Percentiles rank a stretch among this genome's conserved stretches.
Conservation (phyloP, 2,113 vertebrate species). For the Phalacrocorax carbo region DNA sequence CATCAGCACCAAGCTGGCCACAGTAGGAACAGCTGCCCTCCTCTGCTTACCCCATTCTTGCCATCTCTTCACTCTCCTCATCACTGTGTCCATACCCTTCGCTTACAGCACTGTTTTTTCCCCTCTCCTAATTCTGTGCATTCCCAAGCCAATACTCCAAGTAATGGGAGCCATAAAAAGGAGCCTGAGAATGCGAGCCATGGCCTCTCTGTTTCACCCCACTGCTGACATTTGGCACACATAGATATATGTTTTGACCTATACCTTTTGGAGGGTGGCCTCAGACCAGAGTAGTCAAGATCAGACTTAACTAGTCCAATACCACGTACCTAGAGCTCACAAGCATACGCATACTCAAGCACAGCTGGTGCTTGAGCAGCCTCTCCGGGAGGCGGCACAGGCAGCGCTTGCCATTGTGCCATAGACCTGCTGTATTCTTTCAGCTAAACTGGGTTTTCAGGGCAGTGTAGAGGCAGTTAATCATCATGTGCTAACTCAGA, state of each 20-base stretch:
- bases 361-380: background rate
- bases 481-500: background rate
- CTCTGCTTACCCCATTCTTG: background rate
- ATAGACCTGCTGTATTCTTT: background rate
- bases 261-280: background rate
- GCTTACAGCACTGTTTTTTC: background rate
- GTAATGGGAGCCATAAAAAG: background rate
- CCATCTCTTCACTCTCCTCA: background rate
- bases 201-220: background rate
- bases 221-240: background rate
- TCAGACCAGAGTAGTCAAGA: background rate
- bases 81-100: background rate
- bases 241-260: background rate
- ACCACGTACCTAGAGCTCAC: background rate
- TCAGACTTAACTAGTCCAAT: background rate
- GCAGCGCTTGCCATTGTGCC: no score
- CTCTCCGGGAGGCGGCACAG: fast-evolving
- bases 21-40: background rate
- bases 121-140: background rate
- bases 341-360: background rate
- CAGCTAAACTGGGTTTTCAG: background rate
- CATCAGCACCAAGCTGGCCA: background rate
- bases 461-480: background rate
- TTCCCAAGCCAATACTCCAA: background rate
- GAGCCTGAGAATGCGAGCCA: background rate